These are phyloP conservation scores for Hydriomena furcata DNA, from an alignment of 2,888 invertebrate species.

Conservation along the genomic window DNA sequence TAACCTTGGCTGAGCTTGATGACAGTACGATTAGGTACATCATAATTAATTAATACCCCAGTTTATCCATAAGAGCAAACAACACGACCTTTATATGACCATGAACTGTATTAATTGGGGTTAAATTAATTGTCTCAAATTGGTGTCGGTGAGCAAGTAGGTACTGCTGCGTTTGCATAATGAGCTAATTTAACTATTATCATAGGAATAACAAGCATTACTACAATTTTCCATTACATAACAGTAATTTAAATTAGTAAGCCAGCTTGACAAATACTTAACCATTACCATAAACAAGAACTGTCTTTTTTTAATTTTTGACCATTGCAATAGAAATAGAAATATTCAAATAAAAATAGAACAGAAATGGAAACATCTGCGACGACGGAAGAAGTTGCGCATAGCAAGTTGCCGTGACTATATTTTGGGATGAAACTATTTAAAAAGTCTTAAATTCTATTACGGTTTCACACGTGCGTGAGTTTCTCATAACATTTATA, in stretches of 20 bases:
- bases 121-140: conserved; percentile 75
- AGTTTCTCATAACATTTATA: conserved; percentile 31
- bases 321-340: conserved; percentile 18
- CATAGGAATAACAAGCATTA: too few species aligned
- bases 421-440: conserved; percentile 51
- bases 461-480: conserved; percentile 42
- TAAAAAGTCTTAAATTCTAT: conserved; percentile 44
- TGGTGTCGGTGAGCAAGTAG: conserved; percentile 43
- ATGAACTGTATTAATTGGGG: conserved; percentile 60
- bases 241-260: too few species aligned
- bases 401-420: conserved; percentile 38
- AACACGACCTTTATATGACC: conserved; percentile 31
- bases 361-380: conserved; percentile 34
- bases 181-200: conserved; percentile 36
- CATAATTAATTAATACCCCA: conserved; percentile 1
- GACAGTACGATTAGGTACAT: too few species aligned
- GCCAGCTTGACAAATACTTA: too few species aligned
- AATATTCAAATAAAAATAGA: conserved; percentile 13
- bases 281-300: too few species aligned
- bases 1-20: background rate
- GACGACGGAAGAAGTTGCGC: conserved; percentile 41
- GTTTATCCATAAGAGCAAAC: conserved; percentile 9
- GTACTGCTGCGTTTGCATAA: conserved; percentile 43
- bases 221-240: too few species aligned
- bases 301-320: too few species aligned